phyloP scores from a whole-genome alignment of 2,888 invertebrate genomes.

The Pammene fasciana region DNA sequence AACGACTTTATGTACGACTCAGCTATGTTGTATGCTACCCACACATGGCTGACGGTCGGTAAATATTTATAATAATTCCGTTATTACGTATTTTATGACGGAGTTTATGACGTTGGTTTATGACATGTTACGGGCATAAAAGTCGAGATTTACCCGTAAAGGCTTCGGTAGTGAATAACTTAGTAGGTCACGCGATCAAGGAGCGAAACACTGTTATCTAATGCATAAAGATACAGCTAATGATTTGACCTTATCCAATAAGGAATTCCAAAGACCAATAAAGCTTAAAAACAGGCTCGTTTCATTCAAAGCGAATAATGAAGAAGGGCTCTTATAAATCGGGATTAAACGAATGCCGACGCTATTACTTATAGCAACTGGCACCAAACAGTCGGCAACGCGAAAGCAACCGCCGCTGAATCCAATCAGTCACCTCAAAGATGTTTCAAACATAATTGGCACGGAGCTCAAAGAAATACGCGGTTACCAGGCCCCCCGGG shows the following conservation, averaged over 20 bases:
- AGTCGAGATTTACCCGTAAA: constrained; percentile 76
- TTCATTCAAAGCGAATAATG: constrained; percentile 28
- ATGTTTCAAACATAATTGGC: constrained; percentile 71
- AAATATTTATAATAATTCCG: constrained; percentile 77
- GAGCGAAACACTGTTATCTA: constrained; percentile 21
- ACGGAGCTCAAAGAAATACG: constrained; percentile 59
- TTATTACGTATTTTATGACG: constrained; percentile 72
- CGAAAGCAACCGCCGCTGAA: constrained; percentile 58
- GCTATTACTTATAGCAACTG: constrained; percentile 34
- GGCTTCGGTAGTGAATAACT: constrained; percentile 73
- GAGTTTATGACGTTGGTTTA: constrained; percentile 72
- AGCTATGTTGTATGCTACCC: constrained; percentile 46
- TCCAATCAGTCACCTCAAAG: constrained; percentile 76
- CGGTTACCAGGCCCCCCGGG: constrained; percentile 45
- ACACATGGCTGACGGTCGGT: constrained; percentile 47
- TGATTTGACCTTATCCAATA: constrained; percentile 18
- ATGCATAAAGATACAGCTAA: constrained; percentile 9
- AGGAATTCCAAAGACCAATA: constrained; percentile 16
- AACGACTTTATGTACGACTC: constrained; percentile 46
- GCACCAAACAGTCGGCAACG: constrained; percentile 42
- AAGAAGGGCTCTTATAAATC: constrained; percentile 37
- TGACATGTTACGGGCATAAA: constrained; percentile 78
- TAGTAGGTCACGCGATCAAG: constrained; percentile 57
- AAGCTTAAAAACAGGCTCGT: constrained; percentile 30
- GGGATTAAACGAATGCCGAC: constrained; percentile 35